Evolutionary conservation across 1,140 invertebrate genomes (phyloP).

Genomic region (Drosophila bocki): DNA sequence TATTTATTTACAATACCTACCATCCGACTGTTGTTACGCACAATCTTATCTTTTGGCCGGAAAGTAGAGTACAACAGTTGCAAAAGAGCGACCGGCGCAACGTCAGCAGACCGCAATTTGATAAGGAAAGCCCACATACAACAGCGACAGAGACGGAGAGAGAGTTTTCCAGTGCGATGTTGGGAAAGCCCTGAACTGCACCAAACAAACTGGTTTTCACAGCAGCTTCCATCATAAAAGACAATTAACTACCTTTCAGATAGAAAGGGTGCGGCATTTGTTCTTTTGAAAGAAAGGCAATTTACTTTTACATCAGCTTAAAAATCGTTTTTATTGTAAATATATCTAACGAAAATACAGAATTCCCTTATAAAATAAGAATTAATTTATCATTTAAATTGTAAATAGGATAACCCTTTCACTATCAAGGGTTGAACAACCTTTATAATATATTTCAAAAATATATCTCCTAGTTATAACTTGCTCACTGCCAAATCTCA

Average conservation of each 20-base stretch:
- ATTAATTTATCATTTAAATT: neutral
- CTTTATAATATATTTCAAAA: neutral
- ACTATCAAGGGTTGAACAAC: neutral
- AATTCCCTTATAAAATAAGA: neutral
- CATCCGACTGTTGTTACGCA: conserved; percentile 34
- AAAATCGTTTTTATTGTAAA: neutral
- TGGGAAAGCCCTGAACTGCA: conserved; percentile 25
- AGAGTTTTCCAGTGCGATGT: conserved; percentile 18
- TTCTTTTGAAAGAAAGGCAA: conserved; percentile 1
- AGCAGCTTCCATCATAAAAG: neutral
- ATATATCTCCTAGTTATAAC: too few relatives aligned
- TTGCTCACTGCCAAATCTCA: neutral
- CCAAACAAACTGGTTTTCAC: neutral
- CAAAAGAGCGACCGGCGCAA: conserved; percentile 46
- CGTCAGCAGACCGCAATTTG: conserved; percentile 53
- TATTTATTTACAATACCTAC: conserved; percentile 66
- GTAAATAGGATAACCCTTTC: too few relatives aligned
- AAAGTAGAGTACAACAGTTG: conserved; percentile 59
- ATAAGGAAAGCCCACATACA: conserved; percentile 19
- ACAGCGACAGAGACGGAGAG: conserved; percentile 6
- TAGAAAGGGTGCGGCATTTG: conserved; percentile 5
- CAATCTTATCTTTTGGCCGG: conserved; percentile 66
- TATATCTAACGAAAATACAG: too few relatives aligned
- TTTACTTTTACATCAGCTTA: neutral
- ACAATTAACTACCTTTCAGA: neutral